Evolutionary conservation across 2,888 invertebrate genomes (phyloP).

Genomic region (Mystacides longicornis): DNA sequence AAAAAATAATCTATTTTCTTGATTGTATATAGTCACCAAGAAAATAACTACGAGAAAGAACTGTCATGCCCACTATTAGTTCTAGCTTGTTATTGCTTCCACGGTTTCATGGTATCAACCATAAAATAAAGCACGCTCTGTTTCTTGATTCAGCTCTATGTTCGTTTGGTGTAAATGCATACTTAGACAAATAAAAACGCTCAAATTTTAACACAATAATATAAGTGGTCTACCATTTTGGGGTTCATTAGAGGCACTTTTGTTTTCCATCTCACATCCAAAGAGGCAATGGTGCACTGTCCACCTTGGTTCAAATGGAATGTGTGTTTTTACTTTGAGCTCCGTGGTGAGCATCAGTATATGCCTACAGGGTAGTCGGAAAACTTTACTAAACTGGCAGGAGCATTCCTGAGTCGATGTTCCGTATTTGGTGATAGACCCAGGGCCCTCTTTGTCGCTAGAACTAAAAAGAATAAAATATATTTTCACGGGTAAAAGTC

Average conservation of each 20-base stretch:
- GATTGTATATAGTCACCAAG: too few relatives aligned
- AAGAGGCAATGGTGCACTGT: conserved; percentile 47
- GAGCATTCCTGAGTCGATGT: conserved; percentile 48
- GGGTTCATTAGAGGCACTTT: conserved; percentile 7
- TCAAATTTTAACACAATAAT: too few relatives aligned
- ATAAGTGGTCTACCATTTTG: neutral
- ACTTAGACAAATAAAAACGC: too few relatives aligned
- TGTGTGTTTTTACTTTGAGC: conserved; percentile 47
- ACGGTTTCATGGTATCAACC: too few relatives aligned
- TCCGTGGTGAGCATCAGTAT: conserved; percentile 48
- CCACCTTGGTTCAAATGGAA: conserved; percentile 48
- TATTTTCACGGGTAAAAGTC: neutral
- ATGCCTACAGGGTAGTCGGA: conserved; percentile 43
- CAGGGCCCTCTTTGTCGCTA: conserved; percentile 18
- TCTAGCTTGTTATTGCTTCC: too few relatives aligned
- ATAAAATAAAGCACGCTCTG: too few relatives aligned
- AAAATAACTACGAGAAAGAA: too few relatives aligned
- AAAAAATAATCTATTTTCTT: too few relatives aligned
- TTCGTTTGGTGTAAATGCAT: too few relatives aligned
- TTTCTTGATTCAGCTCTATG: too few relatives aligned
- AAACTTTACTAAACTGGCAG: conserved; percentile 47
- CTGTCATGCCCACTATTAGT: too few relatives aligned
- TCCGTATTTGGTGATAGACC: conserved; percentile 44
- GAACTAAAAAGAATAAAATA: neutral
- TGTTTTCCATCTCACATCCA: conserved; percentile 37